Base-by-base conservation (phyloP, 2,797 vertebrate species). In the Ciconia nigra region DNA sequence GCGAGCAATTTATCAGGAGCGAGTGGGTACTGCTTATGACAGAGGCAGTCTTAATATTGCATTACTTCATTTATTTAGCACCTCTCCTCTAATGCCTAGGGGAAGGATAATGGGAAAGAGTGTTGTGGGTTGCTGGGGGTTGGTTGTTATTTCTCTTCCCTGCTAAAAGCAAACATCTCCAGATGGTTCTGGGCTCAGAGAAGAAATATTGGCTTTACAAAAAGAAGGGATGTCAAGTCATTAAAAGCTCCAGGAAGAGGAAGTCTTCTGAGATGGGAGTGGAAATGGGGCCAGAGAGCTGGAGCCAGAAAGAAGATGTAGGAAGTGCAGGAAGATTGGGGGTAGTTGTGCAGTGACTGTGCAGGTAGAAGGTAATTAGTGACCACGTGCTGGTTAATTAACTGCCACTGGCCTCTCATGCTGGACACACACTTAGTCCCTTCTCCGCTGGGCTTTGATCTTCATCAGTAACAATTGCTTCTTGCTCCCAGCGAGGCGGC, bases 11-110 rank as follows among this genome's bases (percentile, higher is more conserved):
- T 18, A 59, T 87, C 81, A 63, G 54, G 62, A 80, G 49, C 2
- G 63, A 89, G 82, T 26, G 46, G 79, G n/a, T 81, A 13, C 65
- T 8, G 44, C 70, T 77, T 59, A 31, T 87, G 92, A 77, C 79
- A 81, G 83, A 81, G 74, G 79, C 83, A 87, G 70, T 11, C 79
- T 94, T 69, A 87, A 87, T 84, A 69, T 63, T 94, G 83, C 79
- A 84, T 87, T 84, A 46, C 87, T 95, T 81, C 83, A 84, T 89
- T 91, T 94, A 83, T 94, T 94, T 89, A 94, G 82, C 89, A 90
- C 92, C 89, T 94, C 94, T 87, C 62, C 58, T 72, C 63, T 42
- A 67, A 77, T 29, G 74, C 87, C 62, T 61, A 7, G 70, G 92
- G 93, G 84, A 83, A 67, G 88, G 90, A 83, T 91, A 92, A 94